phyloP scores from a whole-genome alignment of 2,888 invertebrate species.

The Argyresthia goedartella region DNA sequence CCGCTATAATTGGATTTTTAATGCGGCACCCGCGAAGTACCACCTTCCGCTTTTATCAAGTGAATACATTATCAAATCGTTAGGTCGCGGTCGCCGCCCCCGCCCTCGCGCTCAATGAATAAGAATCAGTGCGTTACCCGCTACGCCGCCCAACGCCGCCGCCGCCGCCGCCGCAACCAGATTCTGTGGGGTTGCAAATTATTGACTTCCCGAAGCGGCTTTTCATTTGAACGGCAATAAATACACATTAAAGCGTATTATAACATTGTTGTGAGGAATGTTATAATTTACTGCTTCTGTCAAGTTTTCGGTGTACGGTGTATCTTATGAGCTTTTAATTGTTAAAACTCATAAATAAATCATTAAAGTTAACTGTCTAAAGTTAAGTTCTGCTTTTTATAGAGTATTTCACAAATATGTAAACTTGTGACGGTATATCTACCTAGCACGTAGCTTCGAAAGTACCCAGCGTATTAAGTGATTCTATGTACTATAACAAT shows the following conservation, averaged over 20 bases:
- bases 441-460: too few species aligned
- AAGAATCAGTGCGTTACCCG: slow-evolving; percentile 58
- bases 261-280: slow-evolving; percentile 27
- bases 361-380: too few species aligned
- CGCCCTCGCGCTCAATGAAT: slow-evolving; percentile 51
- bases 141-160: slow-evolving; percentile 16
- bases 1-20: slow-evolving; percentile 71
- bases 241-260: slow-evolving; percentile 51
- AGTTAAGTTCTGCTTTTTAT: too few species aligned
- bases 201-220: slow-evolving; percentile 41
- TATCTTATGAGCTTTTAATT: too few species aligned
- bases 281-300: background rate
- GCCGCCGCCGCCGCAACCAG: slow-evolving; percentile 24
- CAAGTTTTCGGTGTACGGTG: background rate
- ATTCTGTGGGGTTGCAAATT: slow-evolving; percentile 50
- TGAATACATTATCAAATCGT: slow-evolving; percentile 72
- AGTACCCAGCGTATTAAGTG: too few species aligned
- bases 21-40: slow-evolving; percentile 64
- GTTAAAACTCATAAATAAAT: too few species aligned
- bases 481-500: too few species aligned
- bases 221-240: slow-evolving; percentile 54
- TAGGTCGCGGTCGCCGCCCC: slow-evolving; percentile 40
- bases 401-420: too few species aligned
- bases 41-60: slow-evolving; percentile 67
- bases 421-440: too few species aligned